Percentiles rank a stretch among this genome's conserved stretches.
These are phyloP conservation scores for Sclerodermus sp. DNA, from an alignment of 2,888 invertebrate species.

Conservation along the genomic window DNA sequence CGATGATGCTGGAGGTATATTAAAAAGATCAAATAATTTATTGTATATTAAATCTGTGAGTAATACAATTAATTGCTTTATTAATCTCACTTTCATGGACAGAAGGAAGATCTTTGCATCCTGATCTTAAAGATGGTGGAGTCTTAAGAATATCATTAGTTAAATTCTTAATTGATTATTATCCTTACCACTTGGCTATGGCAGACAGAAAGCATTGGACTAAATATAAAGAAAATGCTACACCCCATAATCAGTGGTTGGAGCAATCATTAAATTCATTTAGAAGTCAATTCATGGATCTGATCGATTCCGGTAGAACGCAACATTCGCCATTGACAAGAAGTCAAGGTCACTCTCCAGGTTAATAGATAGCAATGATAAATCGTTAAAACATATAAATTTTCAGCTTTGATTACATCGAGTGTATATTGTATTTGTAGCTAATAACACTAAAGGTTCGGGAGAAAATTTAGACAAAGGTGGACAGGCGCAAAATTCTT, in stretches of 20 bases:
- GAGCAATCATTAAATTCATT: constrained; percentile 81
- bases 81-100: constrained; percentile 18
- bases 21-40: constrained; percentile 10
- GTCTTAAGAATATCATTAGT: constrained; percentile 89
- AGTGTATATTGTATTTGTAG: constrained; percentile 15
- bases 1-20: constrained; percentile 89
- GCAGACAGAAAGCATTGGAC: constrained; percentile 90
- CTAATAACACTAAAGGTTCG: constrained; percentile 28
- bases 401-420: constrained; percentile 8
- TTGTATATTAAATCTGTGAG: background rate
- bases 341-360: constrained; percentile 44
- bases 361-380: constrained; percentile 20
- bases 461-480: constrained; percentile 41
- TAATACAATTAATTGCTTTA: background rate
- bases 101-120: constrained; percentile 85
- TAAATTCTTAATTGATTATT: constrained; percentile 88
- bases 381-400: background rate
- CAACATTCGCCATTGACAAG: constrained; percentile 61
- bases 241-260: constrained; percentile 84
- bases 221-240: constrained; percentile 74
- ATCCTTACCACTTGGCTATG: constrained; percentile 93
- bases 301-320: constrained; percentile 67
- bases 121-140: constrained; percentile 84
- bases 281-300: constrained; percentile 73
- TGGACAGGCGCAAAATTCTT: constrained; percentile 36